Conservation (phyloP, 2,888 invertebrate genomes). For the Lamproptera curius region DNA sequence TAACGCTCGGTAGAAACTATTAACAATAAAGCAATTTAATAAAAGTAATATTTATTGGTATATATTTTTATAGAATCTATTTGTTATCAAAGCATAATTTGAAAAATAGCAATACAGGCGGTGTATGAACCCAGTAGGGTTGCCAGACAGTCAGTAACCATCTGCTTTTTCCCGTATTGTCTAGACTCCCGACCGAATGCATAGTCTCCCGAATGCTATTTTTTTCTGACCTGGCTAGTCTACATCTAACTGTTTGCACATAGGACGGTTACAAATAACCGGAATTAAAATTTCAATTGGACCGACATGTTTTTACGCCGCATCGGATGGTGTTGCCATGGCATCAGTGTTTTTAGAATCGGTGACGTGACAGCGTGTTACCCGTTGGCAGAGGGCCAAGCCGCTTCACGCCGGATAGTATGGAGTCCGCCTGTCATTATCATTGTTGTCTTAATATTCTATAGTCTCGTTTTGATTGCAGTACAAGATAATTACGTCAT, state of each 20-base stretch:
- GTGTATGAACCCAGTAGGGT: not conserved
- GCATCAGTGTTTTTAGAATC: slow-evolving; percentile 32
- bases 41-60: too few relatives aligned
- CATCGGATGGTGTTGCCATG: slow-evolving; percentile 34
- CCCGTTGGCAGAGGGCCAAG: slow-evolving; percentile 52
- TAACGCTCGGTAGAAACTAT: too few relatives aligned
- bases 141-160: not conserved
- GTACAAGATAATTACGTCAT: too few relatives aligned
- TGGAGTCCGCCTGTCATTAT: slow-evolving; percentile 53
- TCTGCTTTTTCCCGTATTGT: not conserved
- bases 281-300: not conserved
- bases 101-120: not conserved
- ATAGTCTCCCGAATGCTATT: not conserved
- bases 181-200: not conserved
- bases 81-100: too few relatives aligned
- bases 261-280: too few relatives aligned
- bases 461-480: not conserved
- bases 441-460: slow-evolving; percentile 28
- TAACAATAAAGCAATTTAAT: too few relatives aligned
- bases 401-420: slow-evolving; percentile 24
- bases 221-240: too few relatives aligned
- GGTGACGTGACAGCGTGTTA: slow-evolving; percentile 47
- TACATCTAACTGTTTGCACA: not conserved
- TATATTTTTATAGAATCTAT: too few relatives aligned
- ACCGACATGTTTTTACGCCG: not conserved